Evolutionary conservation across 2,797 vertebrate genomes (phyloP), one percentile per base, ranked within the genome.

Genomic region (Pteropus rufus): DNA sequence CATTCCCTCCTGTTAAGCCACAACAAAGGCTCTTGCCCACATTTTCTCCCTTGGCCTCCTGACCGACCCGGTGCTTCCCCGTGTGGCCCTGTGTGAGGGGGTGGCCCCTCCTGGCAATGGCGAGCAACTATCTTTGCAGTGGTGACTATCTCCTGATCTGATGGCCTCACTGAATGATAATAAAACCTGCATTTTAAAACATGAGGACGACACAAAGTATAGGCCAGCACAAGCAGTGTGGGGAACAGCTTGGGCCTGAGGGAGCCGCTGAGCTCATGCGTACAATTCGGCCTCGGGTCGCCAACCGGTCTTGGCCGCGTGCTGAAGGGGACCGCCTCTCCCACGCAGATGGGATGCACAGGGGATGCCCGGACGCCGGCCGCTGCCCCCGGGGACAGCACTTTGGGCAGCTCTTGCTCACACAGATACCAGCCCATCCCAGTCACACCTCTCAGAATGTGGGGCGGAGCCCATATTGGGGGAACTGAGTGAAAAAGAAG

Each of bases 51-150:
- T 49, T 58, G 6, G 0, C 21, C 72, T 77, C 72, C n/a, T 10
- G 41, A 23, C 60, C 0, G 1, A 46, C 24, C n/a, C 16, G 0
- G n/a, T 49, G 72, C 72, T 64, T 64, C 58, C 41, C 49, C 0
- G 0, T 5, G 69, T 7, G 69, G 54, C 21, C 56, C 54, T 49
- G 15, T 0, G 0, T 14, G 41, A 56, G 3, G 2, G 23, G 1
- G 19, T 31, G 26, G 24, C 36, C 73, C 34, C 36, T 54, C 34
- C 26, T 26, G 62, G 14, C 44, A 65, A 56, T 29, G 23, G 31
- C 18, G 34, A 89, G 5, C 24, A n/a, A 44, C 46, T 12, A 1
- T 39, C 60, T 67, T 19, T 5, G 7, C n/a, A 77, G 60, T 2
- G 18, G 26, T 9, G 7, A 0, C 8, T 24, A 3, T 67, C 58